Conservation (phyloP, 1,140 invertebrate genomes). For the Mizuhopecten yessoensis region DNA sequence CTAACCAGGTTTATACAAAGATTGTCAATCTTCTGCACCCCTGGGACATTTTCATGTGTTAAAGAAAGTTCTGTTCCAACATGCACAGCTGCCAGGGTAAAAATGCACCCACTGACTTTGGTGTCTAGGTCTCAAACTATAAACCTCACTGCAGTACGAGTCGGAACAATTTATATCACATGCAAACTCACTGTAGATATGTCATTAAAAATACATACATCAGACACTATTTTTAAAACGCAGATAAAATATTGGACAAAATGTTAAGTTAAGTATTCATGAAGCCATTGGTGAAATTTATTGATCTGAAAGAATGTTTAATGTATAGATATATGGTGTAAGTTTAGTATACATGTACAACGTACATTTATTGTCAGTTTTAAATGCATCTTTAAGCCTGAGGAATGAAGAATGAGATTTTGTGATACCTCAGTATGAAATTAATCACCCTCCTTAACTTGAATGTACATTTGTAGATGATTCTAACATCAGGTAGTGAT, state of each 20-base stretch:
- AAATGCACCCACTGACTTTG: not conserved
- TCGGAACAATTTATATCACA: conserved; percentile 25
- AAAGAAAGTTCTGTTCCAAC: not conserved
- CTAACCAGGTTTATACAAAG: not conserved
- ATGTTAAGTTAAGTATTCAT: not conserved
- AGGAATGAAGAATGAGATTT: too few species aligned
- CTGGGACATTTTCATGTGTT: not conserved
- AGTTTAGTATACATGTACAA: not conserved
- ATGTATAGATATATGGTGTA: not conserved
- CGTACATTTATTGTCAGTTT: not conserved
- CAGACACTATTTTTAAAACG: not conserved
- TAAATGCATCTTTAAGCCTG: not conserved
- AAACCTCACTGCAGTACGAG: not conserved
- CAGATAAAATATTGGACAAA: not conserved
- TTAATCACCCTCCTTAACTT: too few species aligned
- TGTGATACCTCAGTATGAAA: too few species aligned
- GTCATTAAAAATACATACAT: not conserved
- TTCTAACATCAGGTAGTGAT: too few species aligned
- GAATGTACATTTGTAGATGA: too few species aligned
- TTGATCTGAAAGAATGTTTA: conserved; percentile 13
- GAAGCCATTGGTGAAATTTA: not conserved
- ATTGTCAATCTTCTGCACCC: not conserved
- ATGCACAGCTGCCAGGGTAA: not conserved
- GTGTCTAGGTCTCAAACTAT: not conserved
- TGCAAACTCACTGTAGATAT: not conserved